Percentiles rank a stretch among this genome's conserved stretches.
Conservation (phyloP, 1,140 invertebrate genomes). For the Zaprionus ornatus region DNA sequence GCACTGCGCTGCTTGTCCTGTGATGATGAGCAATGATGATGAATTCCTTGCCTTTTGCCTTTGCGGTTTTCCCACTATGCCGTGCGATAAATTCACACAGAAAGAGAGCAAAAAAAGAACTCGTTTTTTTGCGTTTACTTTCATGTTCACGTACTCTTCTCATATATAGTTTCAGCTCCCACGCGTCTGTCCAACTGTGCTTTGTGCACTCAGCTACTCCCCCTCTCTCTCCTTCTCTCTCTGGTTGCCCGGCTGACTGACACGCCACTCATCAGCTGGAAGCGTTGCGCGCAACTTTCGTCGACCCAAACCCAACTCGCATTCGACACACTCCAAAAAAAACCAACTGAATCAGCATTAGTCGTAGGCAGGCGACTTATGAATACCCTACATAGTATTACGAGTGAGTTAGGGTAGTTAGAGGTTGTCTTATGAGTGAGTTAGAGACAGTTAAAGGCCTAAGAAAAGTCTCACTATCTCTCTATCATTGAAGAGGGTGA, state of each 20-base stretch:
- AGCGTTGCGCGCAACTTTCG: slow-evolving; percentile 69
- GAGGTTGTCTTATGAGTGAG: neutral
- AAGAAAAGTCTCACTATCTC: too few relatives aligned
- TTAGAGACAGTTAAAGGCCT: neutral
- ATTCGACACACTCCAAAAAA: slow-evolving; percentile 23
- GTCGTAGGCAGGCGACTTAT: neutral
- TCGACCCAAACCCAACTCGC: slow-evolving; percentile 18
- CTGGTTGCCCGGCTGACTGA: slow-evolving; percentile 28
- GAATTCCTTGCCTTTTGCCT: slow-evolving; percentile 71
- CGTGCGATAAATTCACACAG: slow-evolving; percentile 61
- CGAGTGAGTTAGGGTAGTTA: neutral
- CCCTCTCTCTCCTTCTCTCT: neutral
- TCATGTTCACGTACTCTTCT: slow-evolving; percentile 55
- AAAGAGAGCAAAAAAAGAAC: neutral
- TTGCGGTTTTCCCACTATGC: slow-evolving; percentile 54
- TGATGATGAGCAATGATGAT: slow-evolving; percentile 69
- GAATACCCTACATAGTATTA: slow-evolving; percentile 6
- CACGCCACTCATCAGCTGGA: slow-evolving; percentile 68
- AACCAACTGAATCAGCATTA: slow-evolving; percentile 3
- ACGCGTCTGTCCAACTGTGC: slow-evolving; percentile 23
- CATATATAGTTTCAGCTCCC: slow-evolving; percentile 59
- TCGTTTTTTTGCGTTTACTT: slow-evolving; percentile 71
- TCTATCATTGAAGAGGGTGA: too few relatives aligned
- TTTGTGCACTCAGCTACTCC: neutral
- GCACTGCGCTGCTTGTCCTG: neutral